phyloP scores from a whole-genome alignment of 2,888 invertebrate species.

The Drosophila acutilabella region DNA sequence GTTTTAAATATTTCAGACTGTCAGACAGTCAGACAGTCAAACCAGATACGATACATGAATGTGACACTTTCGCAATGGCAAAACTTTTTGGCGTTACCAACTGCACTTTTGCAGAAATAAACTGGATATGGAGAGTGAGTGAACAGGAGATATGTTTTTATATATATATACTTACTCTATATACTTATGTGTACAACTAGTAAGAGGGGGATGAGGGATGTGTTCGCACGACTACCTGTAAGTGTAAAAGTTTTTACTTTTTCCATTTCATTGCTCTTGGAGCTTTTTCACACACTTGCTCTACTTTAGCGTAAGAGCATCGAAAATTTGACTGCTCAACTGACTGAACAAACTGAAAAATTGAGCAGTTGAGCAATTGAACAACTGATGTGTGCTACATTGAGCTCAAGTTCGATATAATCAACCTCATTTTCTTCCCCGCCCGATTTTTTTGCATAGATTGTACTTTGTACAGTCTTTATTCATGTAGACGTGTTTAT shows the following conservation, averaged over 20 bases:
- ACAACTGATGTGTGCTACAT: constrained; percentile 27
- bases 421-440: constrained; percentile 31
- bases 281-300: constrained; percentile 37
- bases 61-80: constrained; percentile 33
- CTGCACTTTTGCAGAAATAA: constrained; percentile 27
- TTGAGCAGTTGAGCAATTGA: constrained; percentile 24
- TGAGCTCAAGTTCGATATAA: constrained; percentile 48
- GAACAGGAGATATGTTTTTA: background rate
- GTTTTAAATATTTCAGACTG: constrained; percentile 39
- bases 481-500: constrained; percentile 35
- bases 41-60: constrained; percentile 25
- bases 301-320: constrained; percentile 23
- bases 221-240: constrained; percentile 7
- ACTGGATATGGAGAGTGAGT: background rate
- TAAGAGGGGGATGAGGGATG: background rate
- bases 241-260: constrained; percentile 23
- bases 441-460: constrained; percentile 34
- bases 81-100: constrained; percentile 34
- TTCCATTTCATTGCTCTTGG: constrained; percentile 38
- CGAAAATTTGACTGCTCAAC: constrained; percentile 25
- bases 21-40: constrained; percentile 18
- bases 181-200: constrained; percentile 1
- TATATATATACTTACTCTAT: constrained; percentile 12
- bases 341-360: constrained; percentile 19
- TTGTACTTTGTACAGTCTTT: constrained; percentile 21